Evolutionary conservation across 2,797 vertebrate species (phyloP).

Genomic region (Microtus californicus): DNA sequence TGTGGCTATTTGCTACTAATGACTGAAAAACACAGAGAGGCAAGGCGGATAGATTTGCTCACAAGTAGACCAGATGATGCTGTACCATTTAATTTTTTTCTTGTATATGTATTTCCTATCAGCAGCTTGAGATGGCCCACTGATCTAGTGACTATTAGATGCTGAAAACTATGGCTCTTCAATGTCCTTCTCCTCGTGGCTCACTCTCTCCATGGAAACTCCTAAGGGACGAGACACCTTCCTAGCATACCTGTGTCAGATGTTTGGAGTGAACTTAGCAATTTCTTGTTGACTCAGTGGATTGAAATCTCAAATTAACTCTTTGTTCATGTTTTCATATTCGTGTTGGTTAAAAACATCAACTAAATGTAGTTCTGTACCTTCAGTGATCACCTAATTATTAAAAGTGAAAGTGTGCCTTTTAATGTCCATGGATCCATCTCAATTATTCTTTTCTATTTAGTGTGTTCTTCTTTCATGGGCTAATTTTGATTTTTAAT

Average conservation of each 20-base stretch:
- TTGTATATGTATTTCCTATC: not conserved
- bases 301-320: slow-evolving; percentile 13
- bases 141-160: not conserved
- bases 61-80: not conserved
- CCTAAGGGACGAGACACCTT: not conserved
- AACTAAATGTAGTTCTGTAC: not conserved
- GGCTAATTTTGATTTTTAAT: slow-evolving; percentile 20
- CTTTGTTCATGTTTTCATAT: slow-evolving; percentile 38
- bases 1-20: not conserved
- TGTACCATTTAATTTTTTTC: not conserved
- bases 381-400: not conserved
- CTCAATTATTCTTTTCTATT: not conserved
- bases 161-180: not conserved
- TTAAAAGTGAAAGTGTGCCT: slow-evolving; percentile 6
- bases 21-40: not conserved
- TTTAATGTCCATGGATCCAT: not conserved
- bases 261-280: not conserved
- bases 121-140: not conserved
- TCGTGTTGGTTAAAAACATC: not conserved
- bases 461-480: not conserved
- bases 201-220: not conserved
- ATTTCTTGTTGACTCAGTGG: not conserved
- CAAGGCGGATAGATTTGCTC: not conserved
- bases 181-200: not conserved
- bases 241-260: not conserved